A percentile compares a stretch with the other conserved stretches of the same genome.
These are phyloP conservation scores for Rhaphigaster nebulosa DNA, from an alignment of 2,888 invertebrate species.

Conservation along the genomic window DNA sequence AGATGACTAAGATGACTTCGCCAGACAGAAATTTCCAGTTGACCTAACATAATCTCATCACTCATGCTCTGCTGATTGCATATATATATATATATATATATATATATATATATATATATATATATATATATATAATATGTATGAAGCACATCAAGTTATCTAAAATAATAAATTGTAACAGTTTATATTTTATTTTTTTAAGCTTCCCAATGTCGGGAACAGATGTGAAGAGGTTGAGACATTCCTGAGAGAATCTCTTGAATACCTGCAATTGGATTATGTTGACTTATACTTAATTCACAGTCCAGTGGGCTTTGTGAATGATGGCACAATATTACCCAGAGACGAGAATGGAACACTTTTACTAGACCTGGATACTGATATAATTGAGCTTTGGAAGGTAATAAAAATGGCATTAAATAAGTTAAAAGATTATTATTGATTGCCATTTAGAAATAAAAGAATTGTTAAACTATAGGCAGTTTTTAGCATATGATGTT, in stretches of 20 bases:
- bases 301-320: slow-evolving; percentile 78
- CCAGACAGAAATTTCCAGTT: too few species aligned
- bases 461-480: neutral
- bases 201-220: slow-evolving; percentile 81
- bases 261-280: slow-evolving; percentile 77
- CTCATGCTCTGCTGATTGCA: too few species aligned
- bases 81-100: too few species aligned
- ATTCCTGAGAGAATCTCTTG: slow-evolving; percentile 77
- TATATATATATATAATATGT: too few species aligned
- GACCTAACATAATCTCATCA: too few species aligned
- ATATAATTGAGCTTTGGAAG: slow-evolving; percentile 81
- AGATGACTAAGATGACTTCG: too few species aligned
- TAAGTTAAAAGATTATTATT: neutral
- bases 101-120: too few species aligned
- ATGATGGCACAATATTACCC: slow-evolving; percentile 72
- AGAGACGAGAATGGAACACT: slow-evolving; percentile 75
- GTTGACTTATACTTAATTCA: slow-evolving; percentile 86
- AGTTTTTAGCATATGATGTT: neutral
- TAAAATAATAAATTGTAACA: neutral
- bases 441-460: neutral
- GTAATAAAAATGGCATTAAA: slow-evolving; percentile 68
- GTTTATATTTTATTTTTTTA: slow-evolving; percentile 5
- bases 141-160: neutral
- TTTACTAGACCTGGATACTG: slow-evolving; percentile 74
- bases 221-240: slow-evolving; percentile 77